Evolutionary conservation across 2,113 vertebrate species (phyloP).

Genomic region (Sardina pilchardus): DNA sequence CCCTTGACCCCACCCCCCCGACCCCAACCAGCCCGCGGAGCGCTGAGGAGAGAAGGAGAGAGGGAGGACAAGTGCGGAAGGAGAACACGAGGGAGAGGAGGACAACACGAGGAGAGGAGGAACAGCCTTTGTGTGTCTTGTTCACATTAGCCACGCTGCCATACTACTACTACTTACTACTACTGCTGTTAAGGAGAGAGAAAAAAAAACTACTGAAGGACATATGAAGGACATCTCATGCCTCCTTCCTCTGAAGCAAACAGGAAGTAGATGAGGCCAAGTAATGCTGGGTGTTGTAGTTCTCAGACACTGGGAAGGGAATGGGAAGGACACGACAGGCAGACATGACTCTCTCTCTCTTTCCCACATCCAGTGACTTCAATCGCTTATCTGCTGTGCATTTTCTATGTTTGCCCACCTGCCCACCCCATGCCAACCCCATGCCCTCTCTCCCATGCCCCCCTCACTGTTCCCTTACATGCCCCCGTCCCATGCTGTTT

Average conservation of each 20-base stretch:
- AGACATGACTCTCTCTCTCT: background rate
- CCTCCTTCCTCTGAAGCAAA: background rate
- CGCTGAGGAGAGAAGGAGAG: conserved; percentile 36
- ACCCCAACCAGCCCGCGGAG: background rate
- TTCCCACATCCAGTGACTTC: conserved; percentile 3
- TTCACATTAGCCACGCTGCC: conserved; percentile 69
- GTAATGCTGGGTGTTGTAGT: conserved; percentile 1
- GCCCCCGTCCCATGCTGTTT: background rate
- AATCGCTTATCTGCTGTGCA: conserved; percentile 9
- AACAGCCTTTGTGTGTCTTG: conserved; percentile 54
- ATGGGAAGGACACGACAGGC: background rate
- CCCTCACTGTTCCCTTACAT: background rate
- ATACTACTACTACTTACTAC: conserved; percentile 43
- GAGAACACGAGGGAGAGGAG: conserved; percentile 28
- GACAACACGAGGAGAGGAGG: conserved; percentile 42
- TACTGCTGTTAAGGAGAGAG: conserved; percentile 10
- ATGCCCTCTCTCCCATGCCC: background rate
- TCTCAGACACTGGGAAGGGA: background rate
- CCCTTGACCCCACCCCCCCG: background rate
- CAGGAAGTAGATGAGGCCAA: background rate
- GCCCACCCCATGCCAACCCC: background rate
- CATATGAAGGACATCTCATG: background rate
- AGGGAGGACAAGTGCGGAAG: conserved; percentile 53
- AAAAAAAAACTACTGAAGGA: conserved; percentile 12
- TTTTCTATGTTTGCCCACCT: background rate